These are phyloP conservation scores for Tragelaphus buxtoni DNA, from an alignment of 2,113 vertebrate genomes.

Conservation along the genomic window DNA sequence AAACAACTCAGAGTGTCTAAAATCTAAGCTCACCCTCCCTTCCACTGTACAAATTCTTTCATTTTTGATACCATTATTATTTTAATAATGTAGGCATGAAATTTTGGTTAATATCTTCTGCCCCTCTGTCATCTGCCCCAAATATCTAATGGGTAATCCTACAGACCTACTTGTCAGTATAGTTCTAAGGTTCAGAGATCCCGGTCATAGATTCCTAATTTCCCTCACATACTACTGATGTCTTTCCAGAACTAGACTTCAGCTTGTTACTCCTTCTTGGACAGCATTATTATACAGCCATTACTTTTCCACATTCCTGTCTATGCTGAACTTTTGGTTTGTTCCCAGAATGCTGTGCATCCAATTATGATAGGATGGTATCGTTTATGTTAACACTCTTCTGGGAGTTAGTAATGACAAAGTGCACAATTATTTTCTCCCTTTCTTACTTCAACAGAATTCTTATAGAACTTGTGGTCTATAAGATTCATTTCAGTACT, in stretches of 20 bases:
- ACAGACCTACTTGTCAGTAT: not conserved
- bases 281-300: not conserved
- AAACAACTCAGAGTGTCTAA: conserved; percentile 12
- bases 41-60: conserved; percentile 1
- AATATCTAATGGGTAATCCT: conserved; percentile 4
- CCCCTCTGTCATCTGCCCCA: not conserved
- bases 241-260: not conserved
- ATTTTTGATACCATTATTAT: conserved; percentile 16
- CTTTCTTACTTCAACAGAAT: not conserved
- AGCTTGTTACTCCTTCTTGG: not conserved
- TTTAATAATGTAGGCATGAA: not conserved
- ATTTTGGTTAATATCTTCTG: conserved; percentile 18
- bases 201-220: not conserved
- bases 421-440: not conserved
- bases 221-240: not conserved
- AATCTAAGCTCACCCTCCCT: not conserved
- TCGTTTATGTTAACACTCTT: not conserved
- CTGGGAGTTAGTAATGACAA: not conserved
- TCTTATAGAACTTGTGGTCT: not conserved
- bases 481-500: not conserved
- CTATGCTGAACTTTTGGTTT: conserved; percentile 2
- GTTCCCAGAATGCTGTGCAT: not conserved
- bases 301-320: not conserved
- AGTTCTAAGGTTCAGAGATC: conserved; percentile 3
- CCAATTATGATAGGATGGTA: not conserved